Base-by-base conservation (phyloP, 2,113 vertebrate genomes). In the Nestor notabilis region DNA sequence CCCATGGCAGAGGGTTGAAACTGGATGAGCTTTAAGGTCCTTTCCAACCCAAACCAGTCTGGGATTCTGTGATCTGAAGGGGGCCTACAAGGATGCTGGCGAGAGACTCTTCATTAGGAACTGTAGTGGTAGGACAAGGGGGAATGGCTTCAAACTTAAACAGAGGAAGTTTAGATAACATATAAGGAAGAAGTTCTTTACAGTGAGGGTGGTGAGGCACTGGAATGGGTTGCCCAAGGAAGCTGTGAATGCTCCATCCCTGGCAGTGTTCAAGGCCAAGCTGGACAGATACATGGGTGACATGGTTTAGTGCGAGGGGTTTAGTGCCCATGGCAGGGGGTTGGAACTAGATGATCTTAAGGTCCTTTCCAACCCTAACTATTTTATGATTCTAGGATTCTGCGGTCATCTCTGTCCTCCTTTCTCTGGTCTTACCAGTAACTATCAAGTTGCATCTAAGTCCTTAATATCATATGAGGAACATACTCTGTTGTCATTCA, bases 401-500 rank as follows among this genome's bases (percentile, higher is more conserved):
- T 69, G 14, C 23, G 60, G 33, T 37, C 53, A 56, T 19, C 47
- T 50, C 37, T 56, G 55, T 31, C 77, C 55, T 68, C 17, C 37
- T 47, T 58, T 64, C 63, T 37, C 65, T 61, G 46, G 17, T 55
- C 28, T 49, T 69, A 52, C 7, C 3, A 4, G 18, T 69, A 46
- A 47, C 27, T 15, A 31, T 27, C 46, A 50, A 5, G 25, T 35
- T 44, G 49, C 8, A 43, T 14, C 28, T 12, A 31, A 35, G 35
- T 18, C 55, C 12, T 33, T 58, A 17, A 70, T 50, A 56, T n/a
- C 18, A 27, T 23, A 23, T 18, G 4, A 58, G 71, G 56, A 65
- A 65, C 31, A 29, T 2, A 33, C 28, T 23, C 13, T 0, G 1
- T 12, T 61, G 41, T 41, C 47, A 20, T 24, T 33, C 33, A 6